Conservation (phyloP, 1,140 invertebrate genomes). For the Zaprionus vittiger region DNA sequence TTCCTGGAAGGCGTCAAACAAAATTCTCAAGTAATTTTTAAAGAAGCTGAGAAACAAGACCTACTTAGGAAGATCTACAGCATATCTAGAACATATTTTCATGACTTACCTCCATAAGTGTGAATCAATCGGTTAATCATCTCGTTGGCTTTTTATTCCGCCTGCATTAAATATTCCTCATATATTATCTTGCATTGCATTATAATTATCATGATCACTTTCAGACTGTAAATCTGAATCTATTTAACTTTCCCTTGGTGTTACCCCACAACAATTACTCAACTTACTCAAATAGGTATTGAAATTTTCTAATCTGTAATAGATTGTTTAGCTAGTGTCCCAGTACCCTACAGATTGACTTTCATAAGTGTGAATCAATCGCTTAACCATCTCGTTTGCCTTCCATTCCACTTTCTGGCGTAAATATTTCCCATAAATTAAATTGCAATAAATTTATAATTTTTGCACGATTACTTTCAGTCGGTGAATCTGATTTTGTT, state of each 20-base stretch:
- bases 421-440: conserved; percentile 13
- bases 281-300: conserved; percentile 24
- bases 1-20: neutral
- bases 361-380: neutral
- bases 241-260: conserved; percentile 13
- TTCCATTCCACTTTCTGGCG: neutral
- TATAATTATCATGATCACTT: neutral
- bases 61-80: neutral
- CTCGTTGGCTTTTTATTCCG: neutral
- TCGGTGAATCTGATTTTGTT: neutral
- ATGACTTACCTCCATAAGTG: neutral
- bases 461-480: conserved; percentile 11
- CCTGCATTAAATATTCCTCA: conserved; percentile 1
- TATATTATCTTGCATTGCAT: conserved; percentile 1
- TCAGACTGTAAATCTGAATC: neutral
- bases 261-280: neutral
- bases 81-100: neutral
- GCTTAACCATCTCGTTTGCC: neutral
- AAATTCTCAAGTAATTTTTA: neutral
- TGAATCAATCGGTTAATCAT: neutral
- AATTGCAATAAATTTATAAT: neutral
- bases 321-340: too few species aligned
- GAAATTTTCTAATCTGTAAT: neutral
- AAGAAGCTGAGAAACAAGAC: too few species aligned
- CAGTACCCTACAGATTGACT: neutral